phyloP scores from a whole-genome alignment of 2,113 vertebrate genomes.

The Pseudois nayaur region DNA sequence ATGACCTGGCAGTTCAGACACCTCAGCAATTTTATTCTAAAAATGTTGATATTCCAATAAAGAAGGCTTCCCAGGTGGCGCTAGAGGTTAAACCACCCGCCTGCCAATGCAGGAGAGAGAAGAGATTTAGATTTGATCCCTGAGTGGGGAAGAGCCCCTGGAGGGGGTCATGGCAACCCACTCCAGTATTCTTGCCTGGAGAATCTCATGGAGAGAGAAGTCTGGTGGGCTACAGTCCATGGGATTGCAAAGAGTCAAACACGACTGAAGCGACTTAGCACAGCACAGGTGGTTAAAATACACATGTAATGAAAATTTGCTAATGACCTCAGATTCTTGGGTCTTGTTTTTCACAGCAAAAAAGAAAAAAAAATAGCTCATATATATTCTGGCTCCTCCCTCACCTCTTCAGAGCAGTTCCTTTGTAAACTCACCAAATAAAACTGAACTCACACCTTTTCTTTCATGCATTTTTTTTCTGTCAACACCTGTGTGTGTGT shows the following conservation, averaged over 20 bases:
- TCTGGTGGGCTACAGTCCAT: neutral
- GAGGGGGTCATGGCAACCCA: neutral
- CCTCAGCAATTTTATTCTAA: neutral
- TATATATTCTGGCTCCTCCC: neutral
- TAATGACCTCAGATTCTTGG: neutral
- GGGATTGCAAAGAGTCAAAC: neutral
- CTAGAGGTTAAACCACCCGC: neutral
- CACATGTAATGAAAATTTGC: neutral
- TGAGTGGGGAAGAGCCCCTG: neutral
- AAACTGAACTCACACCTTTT: neutral
- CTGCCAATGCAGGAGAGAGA: neutral
- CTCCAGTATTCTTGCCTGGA: neutral
- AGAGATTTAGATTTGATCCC: neutral
- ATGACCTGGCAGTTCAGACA: neutral
- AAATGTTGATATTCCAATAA: neutral
- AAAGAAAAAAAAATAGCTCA: neutral
- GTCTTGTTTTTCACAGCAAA: neutral
- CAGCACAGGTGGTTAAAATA: neutral
- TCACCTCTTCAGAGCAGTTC: neutral
- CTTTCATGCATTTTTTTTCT: neutral
- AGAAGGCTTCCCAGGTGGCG: neutral
- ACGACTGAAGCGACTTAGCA: neutral
- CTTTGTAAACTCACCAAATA: neutral
- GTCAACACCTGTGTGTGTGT: neutral
- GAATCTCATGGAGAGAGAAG: neutral